phyloP scores from a whole-genome alignment of 1,140 invertebrate genomes.

The Pseudoatta argentina region DNA sequence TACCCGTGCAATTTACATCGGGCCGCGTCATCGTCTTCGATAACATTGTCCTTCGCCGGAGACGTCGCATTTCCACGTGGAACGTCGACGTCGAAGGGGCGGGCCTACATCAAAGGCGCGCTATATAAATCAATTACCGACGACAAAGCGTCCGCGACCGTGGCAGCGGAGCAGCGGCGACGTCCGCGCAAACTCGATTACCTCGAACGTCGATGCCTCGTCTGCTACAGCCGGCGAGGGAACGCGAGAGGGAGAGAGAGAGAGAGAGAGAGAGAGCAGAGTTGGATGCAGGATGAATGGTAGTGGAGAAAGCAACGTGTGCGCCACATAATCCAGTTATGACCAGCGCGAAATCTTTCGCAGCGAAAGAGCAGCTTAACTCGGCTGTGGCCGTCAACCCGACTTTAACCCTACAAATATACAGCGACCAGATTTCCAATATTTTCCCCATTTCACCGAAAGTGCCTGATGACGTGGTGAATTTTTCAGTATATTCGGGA shows the following conservation, averaged over 20 bases:
- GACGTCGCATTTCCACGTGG: slow-evolving; percentile 54
- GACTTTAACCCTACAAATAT: slow-evolving; percentile 38
- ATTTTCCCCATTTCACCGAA: slow-evolving; percentile 17
- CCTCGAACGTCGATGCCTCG: slow-evolving; percentile 71
- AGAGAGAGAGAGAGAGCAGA: background rate
- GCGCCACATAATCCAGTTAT: slow-evolving; percentile 63
- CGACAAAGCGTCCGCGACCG: slow-evolving; percentile 75
- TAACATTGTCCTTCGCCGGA: slow-evolving; percentile 59
- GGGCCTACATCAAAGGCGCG: slow-evolving; percentile 75
- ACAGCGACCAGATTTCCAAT: slow-evolving; percentile 1
- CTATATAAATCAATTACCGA: slow-evolving; percentile 79
- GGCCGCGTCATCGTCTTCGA: slow-evolving; percentile 48
- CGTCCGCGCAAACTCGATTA: slow-evolving; percentile 78
- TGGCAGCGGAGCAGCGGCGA: slow-evolving; percentile 58
- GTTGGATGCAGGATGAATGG: slow-evolving; percentile 29
- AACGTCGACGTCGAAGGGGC: slow-evolving; percentile 66
- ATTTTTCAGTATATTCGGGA: slow-evolving; percentile 1
- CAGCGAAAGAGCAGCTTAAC: slow-evolving; percentile 66
- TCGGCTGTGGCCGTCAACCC: slow-evolving; percentile 53
- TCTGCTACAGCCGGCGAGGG: slow-evolving; percentile 49
- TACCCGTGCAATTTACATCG: slow-evolving; percentile 58
- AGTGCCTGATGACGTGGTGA: background rate
- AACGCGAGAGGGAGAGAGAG: background rate
- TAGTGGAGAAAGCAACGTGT: slow-evolving; percentile 56
- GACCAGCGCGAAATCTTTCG: slow-evolving; percentile 66